Evolutionary conservation across 64 coral and sea anemone genomes (phyloP), one percentile per base, ranked within the genome.

Genomic region (Montipora cactus): DNA sequence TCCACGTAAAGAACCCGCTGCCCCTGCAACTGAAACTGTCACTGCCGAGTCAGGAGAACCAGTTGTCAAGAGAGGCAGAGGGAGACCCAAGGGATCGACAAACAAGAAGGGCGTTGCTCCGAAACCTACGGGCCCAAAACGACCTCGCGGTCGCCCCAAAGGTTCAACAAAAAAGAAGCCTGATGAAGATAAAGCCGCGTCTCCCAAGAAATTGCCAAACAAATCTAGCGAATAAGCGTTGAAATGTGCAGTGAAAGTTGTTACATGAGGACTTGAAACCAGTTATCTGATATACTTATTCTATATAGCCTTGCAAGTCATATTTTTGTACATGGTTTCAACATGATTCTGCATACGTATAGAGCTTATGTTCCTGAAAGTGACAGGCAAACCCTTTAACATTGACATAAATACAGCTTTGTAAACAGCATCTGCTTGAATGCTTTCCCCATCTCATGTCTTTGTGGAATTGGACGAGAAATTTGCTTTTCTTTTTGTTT

Each of bases 61-160:
- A 19, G 87, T 89, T 11, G 76, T 79, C 37, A 95, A 95, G 83
- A 95, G 89, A 83, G 93, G 93, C 58, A 87, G 93, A 75, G 93
- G 93, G 16, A 59, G 93, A 52, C 93, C 93, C 15, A 94, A 90
- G 82, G 93, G 93, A 64, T 81, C 79, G 55, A 20, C 79, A n/a
- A 81, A 81, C 23, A 81, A 81, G 55, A 81, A 81, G 21, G 79
- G 61, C 18, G 78, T 69, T 55, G 88, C 55, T 44, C 86, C 92
- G 1, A 90, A 89, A 76, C 87, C 93, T 18, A 59, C 87, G 50
- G 93, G 93, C 3, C 82, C 93, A 13, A 83, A 83, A 15, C 93
- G 87, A 77, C 93, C 93, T 59, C 79, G 93, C 8, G 93, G 93
- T 49, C 80, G 93, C 7, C 93, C 93, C 6, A 95, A 90, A 76